These are phyloP conservation scores for Ptychochromis oligacanthus DNA, from an alignment of 2,113 vertebrate species.

Conservation along the genomic window DNA sequence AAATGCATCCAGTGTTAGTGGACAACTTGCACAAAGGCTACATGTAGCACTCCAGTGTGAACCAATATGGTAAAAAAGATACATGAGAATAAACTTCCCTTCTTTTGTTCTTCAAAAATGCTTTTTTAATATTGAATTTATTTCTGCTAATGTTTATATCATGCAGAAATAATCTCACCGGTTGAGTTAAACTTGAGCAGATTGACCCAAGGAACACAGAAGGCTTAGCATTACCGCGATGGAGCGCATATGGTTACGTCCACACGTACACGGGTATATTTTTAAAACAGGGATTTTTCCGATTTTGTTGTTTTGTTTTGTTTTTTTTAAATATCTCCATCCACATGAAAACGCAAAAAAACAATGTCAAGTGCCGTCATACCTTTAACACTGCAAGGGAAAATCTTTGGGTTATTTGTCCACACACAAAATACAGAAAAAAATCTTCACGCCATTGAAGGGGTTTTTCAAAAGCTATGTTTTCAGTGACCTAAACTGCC, in stretches of 20 bases:
- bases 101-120: neutral
- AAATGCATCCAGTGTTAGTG: constrained; percentile 27
- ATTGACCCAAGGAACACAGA: neutral
- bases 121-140: neutral
- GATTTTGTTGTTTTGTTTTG: rapidly evolving
- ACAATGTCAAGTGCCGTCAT: neutral
- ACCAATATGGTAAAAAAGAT: neutral
- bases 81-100: neutral
- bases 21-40: constrained; percentile 31
- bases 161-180: constrained; percentile 3
- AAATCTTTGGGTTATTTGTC: too few relatives aligned
- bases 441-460: too few relatives aligned
- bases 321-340: neutral
- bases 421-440: too few relatives aligned
- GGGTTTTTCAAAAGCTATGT: neutral
- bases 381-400: too few relatives aligned
- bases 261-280: neutral
- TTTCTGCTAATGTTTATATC: neutral
- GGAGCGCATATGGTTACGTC: neutral
- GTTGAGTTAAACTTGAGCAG: neutral
- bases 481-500: neutral
- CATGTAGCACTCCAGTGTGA: constrained; percentile 30
- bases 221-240: neutral
- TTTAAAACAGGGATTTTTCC: neutral
- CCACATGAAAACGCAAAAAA: neutral